Conservation (phyloP, 2,797 vertebrate genomes). For the Sternotherus odoratus region DNA sequence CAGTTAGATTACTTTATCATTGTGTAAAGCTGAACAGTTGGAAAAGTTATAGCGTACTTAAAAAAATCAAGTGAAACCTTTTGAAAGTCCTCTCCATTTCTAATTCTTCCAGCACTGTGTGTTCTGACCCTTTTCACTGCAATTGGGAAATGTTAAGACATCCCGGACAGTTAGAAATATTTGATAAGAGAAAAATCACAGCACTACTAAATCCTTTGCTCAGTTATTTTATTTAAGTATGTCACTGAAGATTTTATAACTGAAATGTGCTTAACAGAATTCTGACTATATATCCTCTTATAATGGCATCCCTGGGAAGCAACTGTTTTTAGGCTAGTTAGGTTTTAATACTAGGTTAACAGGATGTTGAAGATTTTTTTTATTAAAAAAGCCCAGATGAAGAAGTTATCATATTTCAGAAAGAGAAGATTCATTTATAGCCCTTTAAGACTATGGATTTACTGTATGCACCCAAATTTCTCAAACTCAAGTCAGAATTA, state of each 20-base stretch:
- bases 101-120: neutral
- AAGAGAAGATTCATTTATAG: conserved; percentile 37
- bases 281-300: conserved; percentile 65
- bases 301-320: conserved; percentile 52
- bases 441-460: neutral
- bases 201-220: conserved; percentile 61
- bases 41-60: neutral
- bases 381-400: conserved; percentile 26
- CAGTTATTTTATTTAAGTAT: neutral
- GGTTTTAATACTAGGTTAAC: neutral
- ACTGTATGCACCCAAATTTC: conserved; percentile 19
- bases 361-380: conserved; percentile 9
- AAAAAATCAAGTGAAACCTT: neutral
- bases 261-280: conserved; percentile 67
- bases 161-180: conserved; percentile 40
- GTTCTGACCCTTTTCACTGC: conserved; percentile 8
- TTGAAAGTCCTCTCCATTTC: neutral
- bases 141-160: neutral
- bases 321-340: conserved; percentile 52
- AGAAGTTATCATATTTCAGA: conserved; percentile 18
- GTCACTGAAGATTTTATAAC: conserved; percentile 54
- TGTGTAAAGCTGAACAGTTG: neutral
- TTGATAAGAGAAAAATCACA: conserved; percentile 49
- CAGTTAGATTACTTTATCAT: neutral
- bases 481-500: neutral